Evolutionary conservation across 1,140 invertebrate species (phyloP), one percentile per base, ranked within the genome.

Genomic region (Drosophila bocki): DNA sequence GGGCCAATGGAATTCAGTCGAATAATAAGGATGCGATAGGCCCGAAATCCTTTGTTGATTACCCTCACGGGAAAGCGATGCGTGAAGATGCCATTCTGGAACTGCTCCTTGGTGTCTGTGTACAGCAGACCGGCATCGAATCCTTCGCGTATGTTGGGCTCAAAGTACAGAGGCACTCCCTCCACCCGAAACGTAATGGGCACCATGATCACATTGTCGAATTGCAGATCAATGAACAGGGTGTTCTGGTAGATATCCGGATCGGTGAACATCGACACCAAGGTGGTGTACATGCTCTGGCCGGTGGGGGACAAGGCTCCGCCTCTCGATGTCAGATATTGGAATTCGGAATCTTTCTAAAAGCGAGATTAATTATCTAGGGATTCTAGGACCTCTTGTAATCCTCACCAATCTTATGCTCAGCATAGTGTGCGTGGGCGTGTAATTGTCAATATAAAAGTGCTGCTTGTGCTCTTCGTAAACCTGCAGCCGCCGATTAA

Each of bases 361-460:
- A 0, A n/a, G 12, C 7, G n/a, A 4, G 13, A 57, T 13, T 7
- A 17, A 7, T 33, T 19, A 29, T 4, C 9, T 13, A 11, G 3
- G 33, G 1, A 13, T 1, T 13, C 5, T 9, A 3, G 54, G 11
- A 39, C 2, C 22, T 26, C 3, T 0, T 8, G 0, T 39, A 26
- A 41, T 26, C 35, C 83, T 80, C 61, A 92, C 91, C 85, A 92
- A 50, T 19, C 42, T 57, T 58, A 92, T 69, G 2, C 48, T 63
- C 7, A 92, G 61, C 56, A 75, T 70, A 2, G 91, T 92, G 32
- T 78, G 62, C 3, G 91, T 91, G 2, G 91, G 91, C 17, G 91
- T 71, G 4, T 12, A 42, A 26, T 92, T 92, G 39, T 92, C 87
- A n/a, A 92, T 92, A 19, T 78, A 92, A 9, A 92, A 67, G 51